Evolutionary conservation across 2,797 vertebrate genomes (phyloP), one percentile per base, ranked within the genome.

Genomic region (Emys orbicularis): DNA sequence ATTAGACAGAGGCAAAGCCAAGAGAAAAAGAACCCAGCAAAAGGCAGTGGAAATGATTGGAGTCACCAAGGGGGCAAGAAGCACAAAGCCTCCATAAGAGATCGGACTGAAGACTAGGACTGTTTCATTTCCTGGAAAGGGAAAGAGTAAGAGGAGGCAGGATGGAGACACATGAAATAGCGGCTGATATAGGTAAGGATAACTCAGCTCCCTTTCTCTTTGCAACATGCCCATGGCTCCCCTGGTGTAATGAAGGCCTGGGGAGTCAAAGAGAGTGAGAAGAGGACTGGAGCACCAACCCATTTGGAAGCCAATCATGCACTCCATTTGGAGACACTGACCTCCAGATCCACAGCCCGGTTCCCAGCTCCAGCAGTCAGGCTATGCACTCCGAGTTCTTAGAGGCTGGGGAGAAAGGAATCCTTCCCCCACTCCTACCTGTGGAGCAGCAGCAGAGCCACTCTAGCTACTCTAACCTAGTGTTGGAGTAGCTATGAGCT

Each of bases 21-120:
- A 29, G 18, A 52, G 77, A 49, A 21, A 57, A 41, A 59, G 49
- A 44, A 25, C n/a, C 29, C 27, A 21, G 16, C 41, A 72, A 87
- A 79, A 80, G 2, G 4, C 7, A 59, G 19, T 68, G 61, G 57
- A 59, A 59, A 59, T 59, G 3, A 34, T 34, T 34, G 0, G 0
- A 9, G 34, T 52, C 61, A 49, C 31, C 34, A 41, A 0, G 57
- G 56, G 41, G 34, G 44, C 79, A 83, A 44, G 49, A 50, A 11
- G 34, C 49, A 53, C 6, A 72, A 84, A 68, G n/a, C n/a, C 57
- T 47, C 11, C 0, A 29, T 83, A 37, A 53, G 21, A 53, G 0
- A 3, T 5, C 23, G 49, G n/a, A 68, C n/a, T 37, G 19, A 27
- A 47, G 21, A 44, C 23, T 29, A 47, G 25, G 23, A 47, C 72